Base-by-base conservation (phyloP, 2,113 vertebrate genomes). In the Climacteris rufus region DNA sequence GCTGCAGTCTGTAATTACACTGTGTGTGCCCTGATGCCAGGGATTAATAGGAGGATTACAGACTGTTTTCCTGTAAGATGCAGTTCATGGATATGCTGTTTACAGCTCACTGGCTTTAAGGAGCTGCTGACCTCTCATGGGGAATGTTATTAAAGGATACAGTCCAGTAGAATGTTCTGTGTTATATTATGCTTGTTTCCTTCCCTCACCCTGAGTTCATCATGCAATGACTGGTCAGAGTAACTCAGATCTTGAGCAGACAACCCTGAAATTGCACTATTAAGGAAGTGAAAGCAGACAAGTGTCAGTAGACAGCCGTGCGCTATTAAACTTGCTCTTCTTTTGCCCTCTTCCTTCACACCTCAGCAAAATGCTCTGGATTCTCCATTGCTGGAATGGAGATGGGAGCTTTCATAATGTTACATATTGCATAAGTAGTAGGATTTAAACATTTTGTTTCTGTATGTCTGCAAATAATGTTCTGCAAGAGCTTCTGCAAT, bases 41-140 rank as follows among this genome's bases (percentile, higher is more conserved):
- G 94, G 93, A 97, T 97, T 97, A 97, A 95, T 86, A 37, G 80
- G 44, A 44, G 93, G 87, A 94, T 97, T 97, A 95, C 75, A 78
- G 25, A 54, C 63, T 80, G 18, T 75, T 93, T 80, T 76, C 59
- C 37, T 57, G 40, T 84, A 89, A 90, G 83, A 17, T 33, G 56
- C 42, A 24, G 37, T 92, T 95, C 87, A 20, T 2, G 7, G 81
- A 35, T 61, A 66, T 0, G 31, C 50, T 59, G 65, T 96, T 96
- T 77, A 85, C 77, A 75, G 40, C 75, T 93, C 47, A 25, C 47
- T 87, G 76, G 31, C 57, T 78, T 64, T 80, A 40, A 93, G 92
- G 72, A 94, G 69, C 42, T 69, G 18, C 18, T 70, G 59, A 66
- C 53, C 52, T 82, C 56, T 91, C 52, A 4, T 33, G 60, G 56